Percentiles rank a stretch among this genome's conserved stretches.
Conservation (phyloP, 2,888 invertebrate species). For the Brassicogethes aeneus region DNA sequence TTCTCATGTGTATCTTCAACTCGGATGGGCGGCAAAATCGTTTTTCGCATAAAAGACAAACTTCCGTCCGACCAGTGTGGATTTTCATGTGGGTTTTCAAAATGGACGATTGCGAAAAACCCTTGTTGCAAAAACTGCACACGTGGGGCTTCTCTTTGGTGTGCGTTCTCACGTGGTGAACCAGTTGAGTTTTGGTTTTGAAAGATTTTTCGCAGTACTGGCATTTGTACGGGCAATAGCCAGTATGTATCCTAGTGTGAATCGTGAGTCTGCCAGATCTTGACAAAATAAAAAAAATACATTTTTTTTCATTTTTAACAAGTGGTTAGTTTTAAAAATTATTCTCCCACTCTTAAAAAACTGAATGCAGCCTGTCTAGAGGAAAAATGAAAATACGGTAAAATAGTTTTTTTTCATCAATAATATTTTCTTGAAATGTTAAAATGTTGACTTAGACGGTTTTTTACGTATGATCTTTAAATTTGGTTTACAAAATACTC, state of each 20-base stretch:
- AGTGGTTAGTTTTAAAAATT: no score
- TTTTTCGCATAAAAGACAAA: neutral
- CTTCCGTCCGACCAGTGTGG: neutral
- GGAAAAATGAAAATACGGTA: no score
- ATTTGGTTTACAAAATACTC: no score
- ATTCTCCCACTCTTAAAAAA: no score
- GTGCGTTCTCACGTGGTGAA: neutral
- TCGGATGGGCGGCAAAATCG: neutral
- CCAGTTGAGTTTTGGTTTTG: neutral
- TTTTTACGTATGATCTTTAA: no score
- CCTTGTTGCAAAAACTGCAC: neutral
- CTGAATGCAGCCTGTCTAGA: no score
- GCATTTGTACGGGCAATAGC: neutral
- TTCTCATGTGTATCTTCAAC: neutral
- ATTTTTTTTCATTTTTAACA: no score
- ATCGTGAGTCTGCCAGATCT: neutral
- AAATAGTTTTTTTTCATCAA: no score
- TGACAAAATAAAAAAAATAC: no score
- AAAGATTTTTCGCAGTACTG: neutral
- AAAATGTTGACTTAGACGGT: neutral
- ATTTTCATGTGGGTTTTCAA: neutral
- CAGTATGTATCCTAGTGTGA: constrained; percentile 11
- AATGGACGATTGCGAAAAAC: neutral
- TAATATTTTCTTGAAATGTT: neutral
- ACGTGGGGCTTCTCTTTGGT: neutral